Conservation (phyloP, 2,113 vertebrate species). For the Rhinichthys klamathensis region DNA sequence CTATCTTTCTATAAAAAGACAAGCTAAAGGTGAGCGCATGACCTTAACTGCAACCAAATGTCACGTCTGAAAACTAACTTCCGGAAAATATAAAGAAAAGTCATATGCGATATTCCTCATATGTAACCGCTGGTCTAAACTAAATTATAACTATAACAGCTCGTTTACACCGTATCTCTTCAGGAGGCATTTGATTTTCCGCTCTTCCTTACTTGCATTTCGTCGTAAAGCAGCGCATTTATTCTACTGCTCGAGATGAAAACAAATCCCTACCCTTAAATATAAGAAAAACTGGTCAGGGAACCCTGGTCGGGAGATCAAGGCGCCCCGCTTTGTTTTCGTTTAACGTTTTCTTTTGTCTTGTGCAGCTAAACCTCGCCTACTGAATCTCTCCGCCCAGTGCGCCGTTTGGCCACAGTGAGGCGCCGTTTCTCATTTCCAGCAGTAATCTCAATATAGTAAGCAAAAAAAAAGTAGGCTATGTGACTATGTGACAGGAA, state of each 20-base stretch:
- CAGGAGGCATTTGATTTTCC: background rate
- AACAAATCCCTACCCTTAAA: background rate
- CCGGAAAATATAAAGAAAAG: background rate
- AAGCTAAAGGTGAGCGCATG: background rate
- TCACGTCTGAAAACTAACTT: background rate
- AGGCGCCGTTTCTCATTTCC: background rate
- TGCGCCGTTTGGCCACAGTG: constrained; percentile 7
- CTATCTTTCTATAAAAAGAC: background rate
- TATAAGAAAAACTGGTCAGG: background rate
- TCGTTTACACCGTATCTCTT: background rate
- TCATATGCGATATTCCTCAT: background rate
- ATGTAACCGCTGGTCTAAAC: background rate
- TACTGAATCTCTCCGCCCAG: constrained; percentile 36
- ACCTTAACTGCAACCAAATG: background rate
- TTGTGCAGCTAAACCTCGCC: constrained; percentile 39
- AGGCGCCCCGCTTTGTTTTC: constrained; percentile 60
- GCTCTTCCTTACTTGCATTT: background rate
- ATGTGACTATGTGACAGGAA: too few species aligned
- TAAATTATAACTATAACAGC: background rate
- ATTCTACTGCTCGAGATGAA: background rate
- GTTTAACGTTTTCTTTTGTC: constrained; percentile 55
- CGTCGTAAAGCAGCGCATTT: background rate
- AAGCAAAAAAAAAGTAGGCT: too few species aligned
- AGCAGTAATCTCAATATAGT: background rate
- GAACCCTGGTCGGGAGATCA: background rate